Percentiles rank a stretch among this genome's conserved stretches.
Conservation (phyloP, 2,888 invertebrate species). For the Synergus umbraculus region DNA sequence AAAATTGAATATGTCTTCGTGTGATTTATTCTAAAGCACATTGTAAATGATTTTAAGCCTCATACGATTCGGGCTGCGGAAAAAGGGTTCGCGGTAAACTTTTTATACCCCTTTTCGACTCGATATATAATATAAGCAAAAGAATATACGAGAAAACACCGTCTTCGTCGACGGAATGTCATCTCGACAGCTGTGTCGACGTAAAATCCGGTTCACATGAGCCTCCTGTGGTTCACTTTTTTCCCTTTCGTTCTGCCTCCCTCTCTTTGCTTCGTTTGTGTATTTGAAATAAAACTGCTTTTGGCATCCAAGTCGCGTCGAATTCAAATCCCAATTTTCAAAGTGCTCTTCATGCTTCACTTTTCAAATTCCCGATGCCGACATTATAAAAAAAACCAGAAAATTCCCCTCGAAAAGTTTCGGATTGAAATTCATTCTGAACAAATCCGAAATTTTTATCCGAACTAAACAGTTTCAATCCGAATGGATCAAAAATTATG, state of each 20-base stretch:
- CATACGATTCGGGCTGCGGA: not conserved
- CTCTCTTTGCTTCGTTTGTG: not conserved
- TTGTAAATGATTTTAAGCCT: not conserved
- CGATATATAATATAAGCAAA: not conserved
- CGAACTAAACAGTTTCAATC: no score
- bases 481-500: no score
- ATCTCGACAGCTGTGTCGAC: conserved; percentile 29
- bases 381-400: not conserved
- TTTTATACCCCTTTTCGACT: not conserved
- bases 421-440: not conserved
- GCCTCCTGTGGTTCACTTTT: conserved; percentile 10
- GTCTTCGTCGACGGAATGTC: conserved; percentile 21
- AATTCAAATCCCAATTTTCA: not conserved
- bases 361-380: not conserved
- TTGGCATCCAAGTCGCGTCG: not conserved
- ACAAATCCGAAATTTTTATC: no score
- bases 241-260: not conserved
- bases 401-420: not conserved
- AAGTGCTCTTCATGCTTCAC: not conserved
- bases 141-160: conserved; percentile 1
- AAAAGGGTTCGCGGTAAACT: not conserved
- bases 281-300: conserved; percentile 1
- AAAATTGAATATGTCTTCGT: not conserved
- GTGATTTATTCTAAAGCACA: not conserved
- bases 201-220: conserved; percentile 38